phyloP scores from a whole-genome alignment of 2,888 invertebrate species.

The Agrochola lota region DNA sequence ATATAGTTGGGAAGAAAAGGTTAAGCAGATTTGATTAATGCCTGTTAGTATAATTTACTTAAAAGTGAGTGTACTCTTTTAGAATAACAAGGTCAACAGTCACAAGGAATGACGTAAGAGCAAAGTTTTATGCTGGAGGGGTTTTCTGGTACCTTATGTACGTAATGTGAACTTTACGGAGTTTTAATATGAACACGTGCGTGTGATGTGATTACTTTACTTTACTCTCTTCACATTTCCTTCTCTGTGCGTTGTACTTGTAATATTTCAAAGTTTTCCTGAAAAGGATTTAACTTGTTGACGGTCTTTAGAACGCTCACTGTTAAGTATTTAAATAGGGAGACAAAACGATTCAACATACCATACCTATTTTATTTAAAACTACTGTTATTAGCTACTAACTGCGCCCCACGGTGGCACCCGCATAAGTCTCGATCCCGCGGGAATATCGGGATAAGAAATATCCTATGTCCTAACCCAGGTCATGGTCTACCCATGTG shows the following conservation, averaged over 20 bases:
- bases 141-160: slow-evolving; percentile 47
- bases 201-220: slow-evolving; percentile 56
- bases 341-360: too few relatives aligned
- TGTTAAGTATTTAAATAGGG: background rate
- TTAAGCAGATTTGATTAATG: background rate
- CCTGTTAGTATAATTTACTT: background rate
- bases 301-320: too few relatives aligned
- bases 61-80: background rate
- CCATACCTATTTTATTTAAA: too few relatives aligned
- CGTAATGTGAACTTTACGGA: slow-evolving; percentile 48
- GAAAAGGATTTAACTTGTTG: background rate
- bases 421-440: too few relatives aligned
- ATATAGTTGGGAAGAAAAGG: too few relatives aligned
- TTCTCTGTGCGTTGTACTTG: background rate
- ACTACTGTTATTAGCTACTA: too few relatives aligned
- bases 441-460: too few relatives aligned
- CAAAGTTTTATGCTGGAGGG: slow-evolving; percentile 31
- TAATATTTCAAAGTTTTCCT: background rate
- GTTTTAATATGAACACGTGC: slow-evolving; percentile 54
- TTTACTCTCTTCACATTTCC: slow-evolving; percentile 40
- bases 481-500: too few relatives aligned
- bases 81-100: slow-evolving; percentile 3
- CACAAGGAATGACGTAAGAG: slow-evolving; percentile 18
- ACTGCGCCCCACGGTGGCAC: too few relatives aligned
- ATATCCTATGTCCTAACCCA: too few relatives aligned